Evolutionary conservation across 1,140 invertebrate species (phyloP).

Genomic region (Cydia splendana): DNA sequence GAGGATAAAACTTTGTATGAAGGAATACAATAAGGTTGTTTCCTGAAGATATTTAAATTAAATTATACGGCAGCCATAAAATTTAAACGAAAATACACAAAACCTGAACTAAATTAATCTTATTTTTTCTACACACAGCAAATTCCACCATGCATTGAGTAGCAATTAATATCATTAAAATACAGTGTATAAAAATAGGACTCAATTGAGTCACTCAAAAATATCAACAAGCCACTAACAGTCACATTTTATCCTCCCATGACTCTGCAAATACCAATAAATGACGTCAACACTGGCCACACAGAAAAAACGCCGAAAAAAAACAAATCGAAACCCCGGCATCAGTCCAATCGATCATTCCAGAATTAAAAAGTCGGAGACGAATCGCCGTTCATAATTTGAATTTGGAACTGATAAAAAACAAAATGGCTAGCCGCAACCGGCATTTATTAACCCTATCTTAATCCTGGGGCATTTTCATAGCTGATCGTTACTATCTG

Average conservation of each 20-base stretch:
- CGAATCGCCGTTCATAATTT: slow-evolving; percentile 63
- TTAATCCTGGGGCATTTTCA: slow-evolving; percentile 45
- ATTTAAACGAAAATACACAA: too few relatives aligned
- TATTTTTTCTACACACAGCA: too few relatives aligned
- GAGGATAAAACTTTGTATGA: too few relatives aligned
- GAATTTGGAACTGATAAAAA: slow-evolving; percentile 65
- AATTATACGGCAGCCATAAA: too few relatives aligned
- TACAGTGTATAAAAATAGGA: too few relatives aligned
- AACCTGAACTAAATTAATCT: too few relatives aligned
- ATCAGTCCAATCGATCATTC: slow-evolving; percentile 36
- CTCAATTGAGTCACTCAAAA: too few relatives aligned
- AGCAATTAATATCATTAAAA: too few relatives aligned
- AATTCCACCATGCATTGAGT: too few relatives aligned
- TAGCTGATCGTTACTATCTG: not conserved
- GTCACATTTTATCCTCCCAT: not conserved
- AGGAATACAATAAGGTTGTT: too few relatives aligned
- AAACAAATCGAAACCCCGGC: not conserved
- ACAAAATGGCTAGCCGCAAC: slow-evolving; percentile 53
- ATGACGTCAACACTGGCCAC: slow-evolving; percentile 27
- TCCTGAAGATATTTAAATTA: too few relatives aligned
- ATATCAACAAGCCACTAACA: too few relatives aligned
- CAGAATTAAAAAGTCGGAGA: slow-evolving; percentile 42
- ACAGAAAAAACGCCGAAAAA: slow-evolving; percentile 32
- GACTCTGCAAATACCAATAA: slow-evolving; percentile 10
- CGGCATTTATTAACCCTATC: slow-evolving; percentile 65